Evolutionary conservation across 2,113 vertebrate genomes (phyloP), one percentile per base, ranked within the genome.

Genomic region (Gobiocypris rarus): DNA sequence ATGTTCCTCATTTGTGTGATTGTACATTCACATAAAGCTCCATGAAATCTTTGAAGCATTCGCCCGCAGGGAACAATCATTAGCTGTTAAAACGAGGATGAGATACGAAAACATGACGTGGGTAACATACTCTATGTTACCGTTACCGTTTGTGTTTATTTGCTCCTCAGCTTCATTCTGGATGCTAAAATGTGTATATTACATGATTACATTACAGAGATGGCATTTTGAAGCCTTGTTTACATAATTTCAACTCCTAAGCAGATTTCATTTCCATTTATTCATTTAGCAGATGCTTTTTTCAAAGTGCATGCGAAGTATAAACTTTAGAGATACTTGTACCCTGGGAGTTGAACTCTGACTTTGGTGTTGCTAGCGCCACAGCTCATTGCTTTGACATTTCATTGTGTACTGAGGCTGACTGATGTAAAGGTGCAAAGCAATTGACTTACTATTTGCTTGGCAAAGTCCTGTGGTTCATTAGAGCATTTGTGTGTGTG

Each of bases 31-130:
- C 59, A 63, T 34, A 65, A 78, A 59, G 5, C 54, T 59, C 75
- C 75, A 59, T 78, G 34, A 61, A 24, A 78, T 43, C 34, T 78
- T 78, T 59, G 56, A 78, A 65, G 77, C 77, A 50, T 65, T 80
- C 5, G 5, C 13, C 77, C 24, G 50, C 24, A 5, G n/a, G 59
- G 43, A 43, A 45, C 43, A 41, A 61, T 61, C 75, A 50, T 67
- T 65, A 67, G 43, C 22, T 67, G 59, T 34, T 48, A 80, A 67
- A 50, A 31, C 9, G 43, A 50, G 43, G 15, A 15, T 67, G 77
- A 65, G 17, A 80, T 80, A 31, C 10, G 24, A 63, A 31, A 80
- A 65, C 58, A 65, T 63, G 15, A 26, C 24, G 59, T 31, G 59
- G 77, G 43, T 31, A 80, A 59, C 67, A 9, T 65, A 65, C 31